Evolutionary conservation across 2,888 invertebrate species (phyloP).

Genomic region (Tillus elongatus): DNA sequence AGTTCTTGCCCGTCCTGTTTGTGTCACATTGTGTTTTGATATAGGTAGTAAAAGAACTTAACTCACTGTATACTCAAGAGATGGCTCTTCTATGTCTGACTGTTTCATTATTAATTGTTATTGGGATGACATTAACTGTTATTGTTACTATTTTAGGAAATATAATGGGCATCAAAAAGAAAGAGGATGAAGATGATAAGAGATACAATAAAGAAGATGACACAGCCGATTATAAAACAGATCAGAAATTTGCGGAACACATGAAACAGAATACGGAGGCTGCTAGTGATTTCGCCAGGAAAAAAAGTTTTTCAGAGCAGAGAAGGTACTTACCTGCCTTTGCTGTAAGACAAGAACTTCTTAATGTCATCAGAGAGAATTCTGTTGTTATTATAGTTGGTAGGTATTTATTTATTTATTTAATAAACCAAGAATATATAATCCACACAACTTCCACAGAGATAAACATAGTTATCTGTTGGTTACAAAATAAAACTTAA

Average conservation of each 20-base stretch:
- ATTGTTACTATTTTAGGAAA: too few relatives aligned
- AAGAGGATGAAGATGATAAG: constrained; percentile 67
- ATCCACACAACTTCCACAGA: too few relatives aligned
- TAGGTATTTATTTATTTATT: constrained; percentile 38
- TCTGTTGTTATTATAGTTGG: constrained; percentile 90
- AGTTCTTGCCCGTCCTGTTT: too few relatives aligned
- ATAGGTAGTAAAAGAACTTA: too few relatives aligned
- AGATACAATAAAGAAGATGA: constrained; percentile 56
- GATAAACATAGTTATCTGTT: too few relatives aligned
- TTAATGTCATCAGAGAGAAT: constrained; percentile 88
- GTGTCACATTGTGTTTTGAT: too few relatives aligned
- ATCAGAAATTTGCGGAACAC: constrained; percentile 95
- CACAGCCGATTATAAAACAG: constrained; percentile 78
- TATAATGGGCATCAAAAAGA: constrained; percentile 87
- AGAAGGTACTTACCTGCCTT: constrained; percentile 89
- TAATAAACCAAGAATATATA: too few relatives aligned
- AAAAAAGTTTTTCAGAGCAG: constrained; percentile 77
- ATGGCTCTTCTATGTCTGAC: too few relatives aligned
- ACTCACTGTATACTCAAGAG: too few relatives aligned
- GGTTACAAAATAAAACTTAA: too few relatives aligned
- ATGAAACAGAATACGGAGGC: constrained; percentile 67
- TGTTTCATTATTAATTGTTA: too few relatives aligned
- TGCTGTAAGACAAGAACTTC: constrained; percentile 84
- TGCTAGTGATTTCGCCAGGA: constrained; percentile 75
- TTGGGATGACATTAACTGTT: too few relatives aligned